Conservation (phyloP, 1,140 invertebrate genomes). For the Musca domestica region DNA sequence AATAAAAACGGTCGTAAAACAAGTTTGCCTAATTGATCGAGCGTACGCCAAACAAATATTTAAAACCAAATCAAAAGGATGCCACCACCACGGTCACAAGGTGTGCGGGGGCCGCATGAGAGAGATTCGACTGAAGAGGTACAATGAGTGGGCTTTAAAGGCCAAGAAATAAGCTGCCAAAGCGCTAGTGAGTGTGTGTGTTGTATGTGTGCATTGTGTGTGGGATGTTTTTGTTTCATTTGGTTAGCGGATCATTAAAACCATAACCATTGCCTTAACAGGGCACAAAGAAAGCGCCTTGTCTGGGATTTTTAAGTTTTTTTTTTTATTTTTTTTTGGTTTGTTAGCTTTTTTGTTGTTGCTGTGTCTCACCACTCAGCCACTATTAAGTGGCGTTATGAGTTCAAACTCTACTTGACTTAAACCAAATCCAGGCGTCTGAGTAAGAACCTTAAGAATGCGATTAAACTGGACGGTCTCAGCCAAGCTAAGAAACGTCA, state of each 20-base stretch:
- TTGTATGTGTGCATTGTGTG: background rate
- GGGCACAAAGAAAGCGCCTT: background rate
- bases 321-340: too few relatives aligned
- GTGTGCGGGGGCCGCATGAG: too few relatives aligned
- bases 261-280: background rate
- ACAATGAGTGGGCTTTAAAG: too few relatives aligned
- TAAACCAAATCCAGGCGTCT: background rate
- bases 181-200: too few relatives aligned
- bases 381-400: conserved; percentile 36
- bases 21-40: conserved; percentile 54
- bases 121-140: too few relatives aligned
- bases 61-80: background rate
- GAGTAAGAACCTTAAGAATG: conserved; percentile 10
- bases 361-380: background rate
- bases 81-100: background rate
- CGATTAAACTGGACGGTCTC: background rate
- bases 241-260: conserved; percentile 14
- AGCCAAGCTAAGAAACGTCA: background rate
- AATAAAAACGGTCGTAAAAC: conserved; percentile 54
- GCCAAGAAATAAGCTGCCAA: too few relatives aligned
- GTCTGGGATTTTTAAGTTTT: conserved; percentile 1
- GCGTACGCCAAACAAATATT: conserved; percentile 46
- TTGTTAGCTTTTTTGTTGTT: conserved; percentile 22
- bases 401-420: conserved; percentile 19
- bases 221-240: background rate